Evolutionary conservation across 2,888 invertebrate species (phyloP).

Genomic region (Dendrolimus houi): DNA sequence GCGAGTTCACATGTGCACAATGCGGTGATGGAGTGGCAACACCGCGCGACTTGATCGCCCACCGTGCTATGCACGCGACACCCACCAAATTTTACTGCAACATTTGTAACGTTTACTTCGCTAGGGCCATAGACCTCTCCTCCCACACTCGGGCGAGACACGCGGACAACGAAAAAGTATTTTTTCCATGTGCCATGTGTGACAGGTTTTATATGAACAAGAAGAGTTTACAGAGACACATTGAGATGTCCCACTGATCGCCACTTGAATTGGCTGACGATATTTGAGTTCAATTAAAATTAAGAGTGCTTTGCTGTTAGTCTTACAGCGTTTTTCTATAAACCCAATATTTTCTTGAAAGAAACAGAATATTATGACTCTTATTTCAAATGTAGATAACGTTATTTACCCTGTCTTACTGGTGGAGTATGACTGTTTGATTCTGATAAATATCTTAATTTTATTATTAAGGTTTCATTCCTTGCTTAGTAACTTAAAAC

Average conservation of each 20-base stretch:
- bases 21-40: constrained; percentile 75
- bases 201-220: constrained; percentile 75
- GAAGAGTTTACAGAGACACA: constrained; percentile 72
- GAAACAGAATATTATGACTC: not conserved
- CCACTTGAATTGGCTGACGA: constrained; percentile 8
- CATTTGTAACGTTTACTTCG: constrained; percentile 74
- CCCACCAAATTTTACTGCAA: constrained; percentile 75
- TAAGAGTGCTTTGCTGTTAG: constrained; percentile 4
- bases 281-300: constrained; percentile 9
- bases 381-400: not conserved
- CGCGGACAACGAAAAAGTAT: constrained; percentile 67
- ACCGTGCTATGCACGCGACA: constrained; percentile 71
- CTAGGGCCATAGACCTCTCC: constrained; percentile 58
- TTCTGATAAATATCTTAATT: not conserved
- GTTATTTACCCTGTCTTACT: not conserved
- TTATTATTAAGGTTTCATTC: constrained; percentile 2
- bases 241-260: constrained; percentile 70
- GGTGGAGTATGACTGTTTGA: not conserved
- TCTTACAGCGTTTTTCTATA: not conserved
- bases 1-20: constrained; percentile 70
- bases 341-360: not conserved
- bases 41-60: constrained; percentile 72
- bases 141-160: constrained; percentile 69
- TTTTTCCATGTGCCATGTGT: constrained; percentile 77
- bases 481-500: not conserved